Evolutionary conservation across 1,140 invertebrate species (phyloP).

Genomic region (Lordiphosa clarofinis): DNA sequence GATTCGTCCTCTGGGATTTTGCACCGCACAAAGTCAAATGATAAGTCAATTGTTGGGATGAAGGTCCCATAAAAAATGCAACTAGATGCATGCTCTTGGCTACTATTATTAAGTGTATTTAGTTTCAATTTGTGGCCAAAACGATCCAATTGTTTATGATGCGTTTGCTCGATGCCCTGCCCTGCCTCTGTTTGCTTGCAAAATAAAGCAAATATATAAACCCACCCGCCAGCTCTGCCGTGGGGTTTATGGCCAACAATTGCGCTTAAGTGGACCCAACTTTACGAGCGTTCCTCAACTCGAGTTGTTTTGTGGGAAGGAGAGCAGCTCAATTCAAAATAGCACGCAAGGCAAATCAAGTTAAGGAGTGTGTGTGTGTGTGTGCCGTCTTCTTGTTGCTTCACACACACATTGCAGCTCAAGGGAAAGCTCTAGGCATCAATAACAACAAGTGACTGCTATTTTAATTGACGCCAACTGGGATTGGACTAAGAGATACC

Average conservation of each 20-base stretch:
- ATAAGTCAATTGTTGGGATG: constrained; percentile 70
- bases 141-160: constrained; percentile 70
- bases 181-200: constrained; percentile 24
- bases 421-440: constrained; percentile 15
- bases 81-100: constrained; percentile 27
- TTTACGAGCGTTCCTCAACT: constrained; percentile 62
- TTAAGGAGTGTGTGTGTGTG: constrained; percentile 18
- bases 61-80: constrained; percentile 17
- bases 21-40: constrained; percentile 62
- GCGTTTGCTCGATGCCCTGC: background rate
- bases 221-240: constrained; percentile 13
- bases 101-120: constrained; percentile 56
- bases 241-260: constrained; percentile 71
- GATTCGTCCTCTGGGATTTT: constrained; percentile 38
- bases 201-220: constrained; percentile 1
- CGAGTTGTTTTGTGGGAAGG: constrained; percentile 17
- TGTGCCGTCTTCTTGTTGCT: constrained; percentile 14
- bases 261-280: constrained; percentile 70
- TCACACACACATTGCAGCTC: constrained; percentile 8
- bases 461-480: background rate
- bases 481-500: background rate
- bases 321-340: constrained; percentile 53
- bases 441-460: constrained; percentile 26
- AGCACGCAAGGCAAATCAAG: constrained; percentile 71
- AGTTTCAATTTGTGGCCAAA: constrained; percentile 66